Percentiles rank a stretch among this genome's conserved stretches.
Conservation (phyloP, 2,888 invertebrate genomes). For the Acronicta psi region DNA sequence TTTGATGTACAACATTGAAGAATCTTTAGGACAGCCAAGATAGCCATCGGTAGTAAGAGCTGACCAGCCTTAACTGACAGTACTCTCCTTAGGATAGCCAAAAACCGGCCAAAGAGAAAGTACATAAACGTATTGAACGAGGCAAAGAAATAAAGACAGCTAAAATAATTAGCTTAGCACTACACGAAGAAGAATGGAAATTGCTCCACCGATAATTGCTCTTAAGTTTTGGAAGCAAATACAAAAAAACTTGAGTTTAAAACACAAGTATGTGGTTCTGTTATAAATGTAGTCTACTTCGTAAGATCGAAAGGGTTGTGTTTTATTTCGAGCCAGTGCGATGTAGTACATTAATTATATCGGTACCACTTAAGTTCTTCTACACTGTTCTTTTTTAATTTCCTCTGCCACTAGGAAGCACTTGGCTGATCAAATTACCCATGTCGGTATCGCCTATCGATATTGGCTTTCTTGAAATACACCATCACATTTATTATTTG, state of each 20-base stretch:
- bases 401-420: conserved; percentile 13
- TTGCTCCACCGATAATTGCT: no score
- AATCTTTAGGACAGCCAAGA: no score
- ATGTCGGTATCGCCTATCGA: conserved; percentile 9
- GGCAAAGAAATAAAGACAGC: no score
- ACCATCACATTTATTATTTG: not conserved
- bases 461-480: not conserved
- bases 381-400: conserved; percentile 42
- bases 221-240: not conserved
- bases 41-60: no score
- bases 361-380: conserved; percentile 35
- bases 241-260: not conserved
- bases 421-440: conserved; percentile 25
- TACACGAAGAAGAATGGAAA: no score
- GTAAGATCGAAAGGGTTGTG: conserved; percentile 20
- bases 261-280: not conserved
- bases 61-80: no score
- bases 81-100: no score
- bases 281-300: conserved; percentile 31
- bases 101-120: no score
- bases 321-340: conserved; percentile 40
- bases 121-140: no score
- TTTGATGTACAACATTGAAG: no score
- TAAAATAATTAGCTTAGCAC: no score
- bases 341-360: conserved; percentile 40